phyloP scores from a whole-genome alignment of 1,140 invertebrate species.

The Drosophila arizonae region DNA sequence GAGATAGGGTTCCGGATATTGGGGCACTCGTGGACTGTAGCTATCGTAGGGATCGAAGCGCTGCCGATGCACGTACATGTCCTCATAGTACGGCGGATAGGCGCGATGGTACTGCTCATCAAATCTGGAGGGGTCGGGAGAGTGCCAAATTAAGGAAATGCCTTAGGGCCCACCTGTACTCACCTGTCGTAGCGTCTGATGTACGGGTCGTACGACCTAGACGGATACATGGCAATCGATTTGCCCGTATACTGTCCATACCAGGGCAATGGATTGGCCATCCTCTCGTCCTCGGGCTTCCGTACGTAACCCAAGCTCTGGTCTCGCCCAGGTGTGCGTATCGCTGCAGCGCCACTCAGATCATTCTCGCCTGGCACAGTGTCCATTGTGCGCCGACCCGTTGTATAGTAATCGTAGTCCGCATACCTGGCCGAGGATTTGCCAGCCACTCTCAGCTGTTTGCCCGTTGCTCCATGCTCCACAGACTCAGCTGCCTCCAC shows the following conservation, averaged over 20 bases:
- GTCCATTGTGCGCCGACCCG: conserved; percentile 12
- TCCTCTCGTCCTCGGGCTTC: conserved; percentile 20
- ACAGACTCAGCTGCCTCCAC: conserved; percentile 32
- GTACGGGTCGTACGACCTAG: conserved; percentile 79
- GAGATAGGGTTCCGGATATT: conserved; percentile 76
- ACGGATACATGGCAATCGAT: conserved; percentile 61
- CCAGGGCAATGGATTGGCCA: conserved; percentile 48
- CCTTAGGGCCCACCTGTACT: not conserved
- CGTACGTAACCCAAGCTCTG: conserved; percentile 20
- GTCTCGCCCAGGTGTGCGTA: conserved; percentile 39
- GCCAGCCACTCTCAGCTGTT: conserved; percentile 28
- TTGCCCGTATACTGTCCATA: conserved; percentile 49
- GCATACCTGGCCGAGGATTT: conserved; percentile 33
- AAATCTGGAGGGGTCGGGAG: conserved; percentile 35
- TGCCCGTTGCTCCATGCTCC: conserved; percentile 4
- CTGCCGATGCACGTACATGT: conserved; percentile 74
- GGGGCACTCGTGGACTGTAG: conserved; percentile 74
- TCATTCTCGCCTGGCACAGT: conserved; percentile 34
- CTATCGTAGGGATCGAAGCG: conserved; percentile 79
- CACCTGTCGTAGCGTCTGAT: conserved; percentile 77
- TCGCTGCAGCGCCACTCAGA: conserved; percentile 17
- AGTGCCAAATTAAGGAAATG: not conserved
- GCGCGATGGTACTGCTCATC: conserved; percentile 77
- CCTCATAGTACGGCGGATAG: conserved; percentile 76
- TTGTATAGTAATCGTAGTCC: conserved; percentile 58